Evolutionary conservation across 2,888 invertebrate species (phyloP).

Genomic region (Trachelus troglodyta): DNA sequence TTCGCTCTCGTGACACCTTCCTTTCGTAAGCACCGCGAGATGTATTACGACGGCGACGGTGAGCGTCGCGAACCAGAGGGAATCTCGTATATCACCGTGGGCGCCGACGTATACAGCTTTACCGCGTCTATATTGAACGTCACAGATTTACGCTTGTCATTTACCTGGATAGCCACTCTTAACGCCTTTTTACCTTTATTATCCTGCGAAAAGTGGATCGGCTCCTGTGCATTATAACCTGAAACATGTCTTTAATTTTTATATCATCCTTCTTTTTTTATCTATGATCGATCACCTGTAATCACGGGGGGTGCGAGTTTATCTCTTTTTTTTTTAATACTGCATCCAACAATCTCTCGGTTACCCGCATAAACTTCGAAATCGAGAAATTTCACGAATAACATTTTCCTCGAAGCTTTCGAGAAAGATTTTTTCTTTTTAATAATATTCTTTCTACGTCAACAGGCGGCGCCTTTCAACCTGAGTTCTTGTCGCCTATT

Average conservation of each 20-base stretch:
- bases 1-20: no score
- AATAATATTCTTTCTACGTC: background rate
- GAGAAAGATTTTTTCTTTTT: background rate
- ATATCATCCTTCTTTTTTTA: background rate
- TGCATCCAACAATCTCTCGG: background rate
- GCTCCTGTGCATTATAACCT: background rate
- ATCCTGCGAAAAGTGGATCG: background rate
- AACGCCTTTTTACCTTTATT: background rate
- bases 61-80: background rate
- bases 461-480: constrained; percentile 81
- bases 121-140: background rate
- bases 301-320: background rate
- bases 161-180: background rate
- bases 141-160: background rate
- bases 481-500: constrained; percentile 86
- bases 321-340: background rate
- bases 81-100: background rate
- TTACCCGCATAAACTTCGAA: background rate
- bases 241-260: background rate
- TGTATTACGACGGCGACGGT: background rate
- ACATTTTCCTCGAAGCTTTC: background rate
- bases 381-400: background rate
- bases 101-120: background rate
- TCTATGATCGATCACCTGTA: background rate
- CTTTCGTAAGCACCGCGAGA: background rate